Evolutionary conservation across 2,888 invertebrate species (phyloP).

Genomic region (Amphipoea lucens): DNA sequence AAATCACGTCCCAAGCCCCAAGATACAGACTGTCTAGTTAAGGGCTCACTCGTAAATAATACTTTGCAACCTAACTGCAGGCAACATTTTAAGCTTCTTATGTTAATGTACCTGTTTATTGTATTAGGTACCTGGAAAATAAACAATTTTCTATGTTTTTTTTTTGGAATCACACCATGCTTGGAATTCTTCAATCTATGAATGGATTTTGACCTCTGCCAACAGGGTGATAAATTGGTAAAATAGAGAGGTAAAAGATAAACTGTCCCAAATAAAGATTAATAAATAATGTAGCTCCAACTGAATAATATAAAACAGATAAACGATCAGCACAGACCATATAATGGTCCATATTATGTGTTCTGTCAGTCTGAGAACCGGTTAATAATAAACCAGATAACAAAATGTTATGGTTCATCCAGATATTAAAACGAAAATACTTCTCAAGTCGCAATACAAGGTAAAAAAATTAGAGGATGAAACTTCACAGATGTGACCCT

Average conservation of each 20-base stretch:
- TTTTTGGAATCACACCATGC: background rate
- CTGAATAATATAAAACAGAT: background rate
- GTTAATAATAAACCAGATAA: background rate
- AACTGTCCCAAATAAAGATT: background rate
- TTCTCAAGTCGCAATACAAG: background rate
- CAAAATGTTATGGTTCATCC: background rate
- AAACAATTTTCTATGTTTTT: background rate
- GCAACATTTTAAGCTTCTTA: background rate
- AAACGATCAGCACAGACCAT: background rate
- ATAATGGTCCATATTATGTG: background rate
- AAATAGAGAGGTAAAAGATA: background rate
- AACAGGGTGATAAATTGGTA: background rate
- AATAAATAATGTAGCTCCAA: background rate
- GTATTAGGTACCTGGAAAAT: background rate
- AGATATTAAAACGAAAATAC: background rate
- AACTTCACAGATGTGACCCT: background rate
- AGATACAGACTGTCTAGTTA: background rate
- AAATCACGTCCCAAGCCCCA: background rate
- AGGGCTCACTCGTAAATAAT: background rate
- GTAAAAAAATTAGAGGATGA: background rate
- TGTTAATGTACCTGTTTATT: background rate
- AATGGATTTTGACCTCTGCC: background rate
- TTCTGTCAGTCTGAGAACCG: background rate
- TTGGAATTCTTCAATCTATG: background rate
- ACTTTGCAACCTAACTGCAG: background rate